Evolutionary conservation across 2,797 vertebrate species (phyloP), one percentile per base, ranked within the genome.

Genomic region (Eulemur mongoz): DNA sequence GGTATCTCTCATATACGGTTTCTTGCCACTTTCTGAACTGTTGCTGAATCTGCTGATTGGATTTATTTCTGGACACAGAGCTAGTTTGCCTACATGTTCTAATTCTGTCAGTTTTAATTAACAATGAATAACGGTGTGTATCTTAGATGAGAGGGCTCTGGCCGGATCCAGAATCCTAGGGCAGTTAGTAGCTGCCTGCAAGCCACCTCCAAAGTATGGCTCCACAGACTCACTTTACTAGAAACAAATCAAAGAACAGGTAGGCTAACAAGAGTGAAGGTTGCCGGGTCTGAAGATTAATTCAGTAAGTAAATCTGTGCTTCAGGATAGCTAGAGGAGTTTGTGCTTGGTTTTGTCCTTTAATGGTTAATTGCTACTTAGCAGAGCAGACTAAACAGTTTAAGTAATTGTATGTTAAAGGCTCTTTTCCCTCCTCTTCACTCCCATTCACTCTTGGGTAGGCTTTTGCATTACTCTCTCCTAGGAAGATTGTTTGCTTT

Each of bases 21-120:
- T 95, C 69, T 52, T 95, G 43, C 40, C 50, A 65, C 61, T 76
- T 91, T 73, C 23, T 73, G 57, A 95, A 89, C 27, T 95, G 25
- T 67, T 93, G 85, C 50, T 85, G 52, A 82, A 79, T 91, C 61
- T 96, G 50, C 72, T 75, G 73, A 75, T 83, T 59, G 67, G 76
- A 32, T 82, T 97, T 97, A 92, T 97, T 97, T 97, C 82, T 93
- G 90, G 78, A 92, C 54, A 38, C 40, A 54, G 54, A 80, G 59
- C 48, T 52, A 69, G 43, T 94, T 30, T 93, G 73, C 86, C 75
- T 76, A 59, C 75, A 5, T 94, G 54, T 96, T 69, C 82, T 97
- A 65, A 80, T 89, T 98, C 81, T 82, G 67, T 92, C 91, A 35
- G 67, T 94, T 96, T 96, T 91, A 17, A 79, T 95, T 91, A 18